Conservation (phyloP, 1,140 invertebrate genomes). For the Brevipalpus yothersi region DNA sequence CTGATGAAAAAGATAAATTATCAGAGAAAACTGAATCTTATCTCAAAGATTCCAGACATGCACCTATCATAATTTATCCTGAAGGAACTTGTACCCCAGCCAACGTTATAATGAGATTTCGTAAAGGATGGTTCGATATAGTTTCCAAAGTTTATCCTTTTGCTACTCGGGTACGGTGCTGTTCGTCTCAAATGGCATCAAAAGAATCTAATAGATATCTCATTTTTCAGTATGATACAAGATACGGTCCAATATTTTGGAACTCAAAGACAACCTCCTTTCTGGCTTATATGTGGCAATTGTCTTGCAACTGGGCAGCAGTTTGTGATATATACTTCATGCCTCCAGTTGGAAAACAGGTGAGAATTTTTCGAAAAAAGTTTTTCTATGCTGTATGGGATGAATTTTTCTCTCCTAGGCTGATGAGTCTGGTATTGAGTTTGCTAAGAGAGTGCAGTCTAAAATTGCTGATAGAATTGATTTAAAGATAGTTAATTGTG, state of each 20-base stretch:
- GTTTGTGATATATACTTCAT: background rate
- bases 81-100: constrained; percentile 83
- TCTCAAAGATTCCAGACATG: constrained; percentile 72
- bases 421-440: background rate
- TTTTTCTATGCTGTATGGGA: background rate
- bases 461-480: background rate
- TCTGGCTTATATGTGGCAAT: background rate
- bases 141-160: constrained; percentile 81
- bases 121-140: constrained; percentile 49
- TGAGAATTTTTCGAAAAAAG: background rate
- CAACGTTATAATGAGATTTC: constrained; percentile 97
- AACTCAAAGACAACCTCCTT: background rate
- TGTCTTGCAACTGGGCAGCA: background rate
- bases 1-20: constrained; percentile 62
- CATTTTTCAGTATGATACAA: background rate
- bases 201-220: background rate
- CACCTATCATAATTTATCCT: constrained; percentile 95
- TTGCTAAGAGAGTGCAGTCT: background rate
- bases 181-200: background rate
- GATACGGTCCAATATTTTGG: background rate
- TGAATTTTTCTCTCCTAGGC: background rate
- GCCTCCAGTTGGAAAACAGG: background rate
- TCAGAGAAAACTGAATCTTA: constrained; percentile 39
- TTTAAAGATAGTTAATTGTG: background rate
- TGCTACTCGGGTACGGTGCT: constrained; percentile 30